These are phyloP conservation scores for Chymomyza amoena DNA, from an alignment of 2,888 invertebrate genomes.

Conservation along the genomic window DNA sequence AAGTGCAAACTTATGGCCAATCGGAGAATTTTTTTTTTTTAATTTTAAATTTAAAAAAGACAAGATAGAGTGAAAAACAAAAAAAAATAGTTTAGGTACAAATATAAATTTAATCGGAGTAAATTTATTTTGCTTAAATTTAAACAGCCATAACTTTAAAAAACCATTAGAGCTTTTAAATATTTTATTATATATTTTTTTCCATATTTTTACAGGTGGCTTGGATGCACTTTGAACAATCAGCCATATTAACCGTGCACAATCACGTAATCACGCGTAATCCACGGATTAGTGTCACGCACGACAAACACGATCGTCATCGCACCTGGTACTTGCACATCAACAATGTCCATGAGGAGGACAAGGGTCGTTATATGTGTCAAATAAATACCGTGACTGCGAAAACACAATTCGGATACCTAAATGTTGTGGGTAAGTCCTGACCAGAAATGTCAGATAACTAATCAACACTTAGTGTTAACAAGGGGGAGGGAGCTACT, in stretches of 20 bases:
- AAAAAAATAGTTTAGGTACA: too few relatives aligned
- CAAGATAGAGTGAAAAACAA: too few relatives aligned
- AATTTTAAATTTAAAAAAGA: too few relatives aligned
- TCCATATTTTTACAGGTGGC: conserved; percentile 84
- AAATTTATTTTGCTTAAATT: too few relatives aligned
- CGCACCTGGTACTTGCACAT: conserved; percentile 96
- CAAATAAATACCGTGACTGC: conserved; percentile 95
- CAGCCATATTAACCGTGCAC: conserved; percentile 94
- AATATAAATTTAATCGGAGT: too few relatives aligned
- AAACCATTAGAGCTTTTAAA: too few relatives aligned
- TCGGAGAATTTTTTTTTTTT: too few relatives aligned
- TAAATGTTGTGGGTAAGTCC: conserved; percentile 93
- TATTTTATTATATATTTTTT: too few relatives aligned
- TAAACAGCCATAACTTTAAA: too few relatives aligned
- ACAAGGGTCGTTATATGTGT: conserved; percentile 95
- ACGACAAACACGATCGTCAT: conserved; percentile 90
- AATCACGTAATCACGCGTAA: conserved; percentile 96
- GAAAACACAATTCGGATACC: conserved; percentile 94
- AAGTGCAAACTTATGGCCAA: too few relatives aligned
- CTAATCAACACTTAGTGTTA: conserved; percentile 44
- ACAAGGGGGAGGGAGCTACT: neutral
- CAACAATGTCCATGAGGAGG: conserved; percentile 93
- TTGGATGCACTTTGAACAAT: conserved; percentile 97
- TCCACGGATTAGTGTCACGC: conserved; percentile 93
- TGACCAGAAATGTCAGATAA: neutral